A percentile compares a stretch with the other conserved stretches of the same genome.
phyloP scores from a whole-genome alignment of 1,140 invertebrate genomes.

The Drosophila setifemur region DNA sequence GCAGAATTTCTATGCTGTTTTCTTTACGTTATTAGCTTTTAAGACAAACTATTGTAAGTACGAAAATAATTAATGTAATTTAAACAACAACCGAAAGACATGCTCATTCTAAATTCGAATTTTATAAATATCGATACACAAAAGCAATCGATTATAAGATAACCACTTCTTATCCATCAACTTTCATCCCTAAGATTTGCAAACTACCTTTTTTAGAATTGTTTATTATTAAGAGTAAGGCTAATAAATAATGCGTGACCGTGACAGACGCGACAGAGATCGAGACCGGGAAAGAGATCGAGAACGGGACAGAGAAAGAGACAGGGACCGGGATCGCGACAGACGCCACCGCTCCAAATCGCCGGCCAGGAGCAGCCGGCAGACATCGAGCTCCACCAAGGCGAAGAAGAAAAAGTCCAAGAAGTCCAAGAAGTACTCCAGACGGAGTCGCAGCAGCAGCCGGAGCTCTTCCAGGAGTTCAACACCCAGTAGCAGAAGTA shows the following conservation, averaged over 20 bases:
- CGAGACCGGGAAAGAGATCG: constrained; percentile 51
- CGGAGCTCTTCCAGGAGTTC: constrained; percentile 60
- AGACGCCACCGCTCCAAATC: constrained; percentile 67
- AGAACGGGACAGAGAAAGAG: constrained; percentile 46
- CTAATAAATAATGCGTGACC: constrained; percentile 39
- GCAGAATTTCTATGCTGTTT: no score
- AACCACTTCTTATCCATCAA: not conserved
- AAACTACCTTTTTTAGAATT: not conserved
- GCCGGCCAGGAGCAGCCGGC: constrained; percentile 38
- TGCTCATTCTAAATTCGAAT: no score
- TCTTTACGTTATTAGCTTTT: no score
- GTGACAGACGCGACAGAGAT: constrained; percentile 44
- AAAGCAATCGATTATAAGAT: not conserved
- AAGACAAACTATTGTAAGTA: no score
- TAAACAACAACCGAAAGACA: no score
- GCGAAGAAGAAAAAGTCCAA: constrained; percentile 74
- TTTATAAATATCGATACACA: not conserved
- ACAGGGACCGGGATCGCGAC: constrained; percentile 50
- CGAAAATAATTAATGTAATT: no score
- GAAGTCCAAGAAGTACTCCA: constrained; percentile 71
- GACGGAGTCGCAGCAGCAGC: constrained; percentile 68
- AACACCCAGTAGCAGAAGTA: constrained; percentile 52
- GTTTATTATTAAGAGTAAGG: not conserved
- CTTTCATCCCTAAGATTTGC: not conserved
- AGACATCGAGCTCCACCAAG: constrained; percentile 65